These are phyloP conservation scores for Caenorhabditis panamensis DNA, from an alignment of 2,888 invertebrate genomes.

Conservation along the genomic window DNA sequence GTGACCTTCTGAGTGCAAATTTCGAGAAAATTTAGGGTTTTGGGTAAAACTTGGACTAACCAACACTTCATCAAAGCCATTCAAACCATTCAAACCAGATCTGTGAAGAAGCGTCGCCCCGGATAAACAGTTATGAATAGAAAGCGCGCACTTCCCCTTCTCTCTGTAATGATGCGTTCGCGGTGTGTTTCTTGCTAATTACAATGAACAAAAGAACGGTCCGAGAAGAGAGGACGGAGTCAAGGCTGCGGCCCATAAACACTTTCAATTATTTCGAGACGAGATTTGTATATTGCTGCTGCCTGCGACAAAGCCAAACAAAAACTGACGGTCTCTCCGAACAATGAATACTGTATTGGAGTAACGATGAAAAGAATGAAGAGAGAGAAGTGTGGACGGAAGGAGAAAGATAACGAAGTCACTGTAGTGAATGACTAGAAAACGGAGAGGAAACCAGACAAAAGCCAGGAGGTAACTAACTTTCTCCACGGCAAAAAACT, in stretches of 20 bases:
- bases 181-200: slow-evolving; percentile 38
- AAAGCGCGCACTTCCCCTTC: slow-evolving; percentile 13
- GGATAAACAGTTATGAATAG: slow-evolving; percentile 29
- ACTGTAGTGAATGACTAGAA: slow-evolving; percentile 25
- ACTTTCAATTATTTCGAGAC: slow-evolving; percentile 50
- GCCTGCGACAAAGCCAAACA: not conserved
- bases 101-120: not conserved
- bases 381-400: slow-evolving; percentile 10
- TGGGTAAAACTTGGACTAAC: not conserved
- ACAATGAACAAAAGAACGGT: slow-evolving; percentile 38
- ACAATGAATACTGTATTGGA: slow-evolving; percentile 15
- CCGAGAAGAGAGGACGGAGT: slow-evolving; percentile 10
- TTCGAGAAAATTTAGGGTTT: slow-evolving; percentile 1
- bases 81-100: not conserved
- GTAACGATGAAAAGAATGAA: slow-evolving; percentile 6
- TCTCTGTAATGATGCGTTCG: slow-evolving; percentile 1
- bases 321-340: slow-evolving; percentile 17
- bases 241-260: slow-evolving; percentile 34
- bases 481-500: slow-evolving; percentile 14
- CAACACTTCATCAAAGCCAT: not conserved
- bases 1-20: not conserved
- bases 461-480: slow-evolving; percentile 26
- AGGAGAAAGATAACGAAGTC: slow-evolving; percentile 22
- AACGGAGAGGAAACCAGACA: not conserved
- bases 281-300: slow-evolving; percentile 15